A percentile compares a stretch with the other conserved stretches of the same genome.
These are phyloP conservation scores for Lutjanus argentimaculatus DNA, from an alignment of 2,797 vertebrate genomes.

Conservation along the genomic window DNA sequence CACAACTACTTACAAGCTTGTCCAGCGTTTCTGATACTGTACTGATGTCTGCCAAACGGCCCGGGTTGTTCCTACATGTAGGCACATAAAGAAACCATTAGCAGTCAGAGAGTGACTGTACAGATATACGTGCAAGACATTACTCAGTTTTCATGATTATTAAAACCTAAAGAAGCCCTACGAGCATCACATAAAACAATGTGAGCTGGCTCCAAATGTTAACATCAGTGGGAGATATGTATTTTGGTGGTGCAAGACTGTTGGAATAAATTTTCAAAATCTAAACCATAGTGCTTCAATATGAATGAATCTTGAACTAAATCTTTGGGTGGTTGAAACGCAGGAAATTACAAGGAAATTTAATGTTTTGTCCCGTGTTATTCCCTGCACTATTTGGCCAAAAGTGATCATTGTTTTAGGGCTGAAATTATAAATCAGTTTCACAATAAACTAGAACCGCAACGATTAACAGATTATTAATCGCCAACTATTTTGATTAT, in stretches of 20 bases:
- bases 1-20: slow-evolving; percentile 72
- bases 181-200: not conserved
- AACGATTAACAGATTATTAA: too few relatives aligned
- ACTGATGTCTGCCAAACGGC: slow-evolving; percentile 49
- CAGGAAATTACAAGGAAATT: not conserved
- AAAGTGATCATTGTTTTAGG: too few relatives aligned
- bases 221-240: not conserved
- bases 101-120: not conserved
- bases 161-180: not conserved
- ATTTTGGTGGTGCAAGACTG: not conserved
- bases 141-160: not conserved
- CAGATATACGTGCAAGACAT: not conserved
- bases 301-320: too few relatives aligned
- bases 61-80: not conserved
- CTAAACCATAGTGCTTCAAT: too few relatives aligned
- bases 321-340: too few relatives aligned
- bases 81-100: slow-evolving; percentile 1
- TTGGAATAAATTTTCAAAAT: not conserved
- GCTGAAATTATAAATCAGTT: too few relatives aligned
- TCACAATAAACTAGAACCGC: too few relatives aligned
- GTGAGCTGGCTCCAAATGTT: not conserved
- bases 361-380: not conserved
- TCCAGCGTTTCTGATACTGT: slow-evolving; percentile 75
- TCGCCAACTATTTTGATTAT: too few relatives aligned
- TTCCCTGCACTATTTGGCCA: too few relatives aligned